Evolutionary conservation across 1,140 invertebrate genomes (phyloP).

Genomic region (Papilio aristodemus): DNA sequence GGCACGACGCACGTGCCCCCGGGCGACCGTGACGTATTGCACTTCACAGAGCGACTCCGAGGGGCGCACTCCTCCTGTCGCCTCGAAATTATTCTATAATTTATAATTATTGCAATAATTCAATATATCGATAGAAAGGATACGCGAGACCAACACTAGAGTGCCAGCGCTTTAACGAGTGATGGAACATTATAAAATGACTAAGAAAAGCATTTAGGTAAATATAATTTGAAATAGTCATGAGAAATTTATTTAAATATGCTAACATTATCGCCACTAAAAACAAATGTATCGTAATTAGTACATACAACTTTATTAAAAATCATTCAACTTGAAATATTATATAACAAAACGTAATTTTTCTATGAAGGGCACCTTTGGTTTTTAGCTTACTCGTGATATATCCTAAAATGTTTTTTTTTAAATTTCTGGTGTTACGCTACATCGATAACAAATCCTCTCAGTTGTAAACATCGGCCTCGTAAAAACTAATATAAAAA

Average conservation of each 20-base stretch:
- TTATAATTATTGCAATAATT: slow-evolving; percentile 70
- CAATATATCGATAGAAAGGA: slow-evolving; percentile 68
- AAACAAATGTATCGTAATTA: slow-evolving; percentile 77
- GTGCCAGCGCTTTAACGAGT: slow-evolving; percentile 79
- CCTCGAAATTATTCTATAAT: slow-evolving; percentile 45
- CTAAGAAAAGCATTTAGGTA: slow-evolving; percentile 77
- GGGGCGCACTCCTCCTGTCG: slow-evolving; percentile 49
- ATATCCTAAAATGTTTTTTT: slow-evolving; percentile 74
- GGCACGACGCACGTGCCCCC: slow-evolving; percentile 42
- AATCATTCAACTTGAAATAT: slow-evolving; percentile 80
- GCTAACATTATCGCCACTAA: slow-evolving; percentile 78
- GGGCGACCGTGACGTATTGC: slow-evolving; percentile 53
- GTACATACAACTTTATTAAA: slow-evolving; percentile 78
- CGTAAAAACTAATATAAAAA: slow-evolving; percentile 71
- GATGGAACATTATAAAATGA: slow-evolving; percentile 77
- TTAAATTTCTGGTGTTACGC: slow-evolving; percentile 72
- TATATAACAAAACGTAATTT: slow-evolving; percentile 80
- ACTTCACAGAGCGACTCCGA: slow-evolving; percentile 55
- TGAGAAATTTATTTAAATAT: slow-evolving; percentile 77
- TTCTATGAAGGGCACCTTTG: slow-evolving; percentile 82
- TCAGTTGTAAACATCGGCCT: slow-evolving; percentile 71
- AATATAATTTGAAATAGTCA: slow-evolving; percentile 80
- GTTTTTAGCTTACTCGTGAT: slow-evolving; percentile 81
- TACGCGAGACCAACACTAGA: slow-evolving; percentile 75
- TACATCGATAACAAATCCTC: slow-evolving; percentile 75